Conservation (phyloP, 2,888 invertebrate species). For the Euclidia mi region DNA sequence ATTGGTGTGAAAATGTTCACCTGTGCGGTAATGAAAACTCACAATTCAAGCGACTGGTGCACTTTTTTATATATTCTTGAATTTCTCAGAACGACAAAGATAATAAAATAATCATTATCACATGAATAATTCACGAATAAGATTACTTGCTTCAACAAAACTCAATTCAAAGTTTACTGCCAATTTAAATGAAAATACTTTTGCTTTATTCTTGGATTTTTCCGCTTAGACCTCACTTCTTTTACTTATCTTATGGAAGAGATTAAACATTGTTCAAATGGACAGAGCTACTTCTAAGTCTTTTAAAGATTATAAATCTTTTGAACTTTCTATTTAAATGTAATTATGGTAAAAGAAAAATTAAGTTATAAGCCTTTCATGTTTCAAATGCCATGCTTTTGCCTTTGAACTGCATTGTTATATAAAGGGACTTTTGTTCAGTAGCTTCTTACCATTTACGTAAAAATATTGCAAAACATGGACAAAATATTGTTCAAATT, state of each 20-base stretch:
- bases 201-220: constrained; percentile 64
- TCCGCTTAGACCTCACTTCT: constrained; percentile 65
- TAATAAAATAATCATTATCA: constrained; percentile 57
- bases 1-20: too few relatives aligned
- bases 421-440: neutral
- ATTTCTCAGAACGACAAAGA: constrained; percentile 43
- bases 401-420: neutral
- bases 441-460: too few relatives aligned
- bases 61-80: constrained; percentile 6
- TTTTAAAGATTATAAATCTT: constrained; percentile 50
- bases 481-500: too few relatives aligned
- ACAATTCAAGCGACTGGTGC: neutral
- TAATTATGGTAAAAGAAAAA: constrained; percentile 24
- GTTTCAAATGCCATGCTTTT: constrained; percentile 1
- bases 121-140: constrained; percentile 70
- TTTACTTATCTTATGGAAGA: constrained; percentile 69
- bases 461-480: too few relatives aligned
- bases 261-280: constrained; percentile 75
- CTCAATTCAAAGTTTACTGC: constrained; percentile 76
- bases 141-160: constrained; percentile 75
- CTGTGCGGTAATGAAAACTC: neutral
- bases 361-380: constrained; percentile 10
- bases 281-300: constrained; percentile 51
- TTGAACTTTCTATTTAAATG: constrained; percentile 36
- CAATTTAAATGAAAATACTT: constrained; percentile 78